Evolutionary conservation across 1,140 invertebrate species (phyloP).

Genomic region (Hyphantria cunea): DNA sequence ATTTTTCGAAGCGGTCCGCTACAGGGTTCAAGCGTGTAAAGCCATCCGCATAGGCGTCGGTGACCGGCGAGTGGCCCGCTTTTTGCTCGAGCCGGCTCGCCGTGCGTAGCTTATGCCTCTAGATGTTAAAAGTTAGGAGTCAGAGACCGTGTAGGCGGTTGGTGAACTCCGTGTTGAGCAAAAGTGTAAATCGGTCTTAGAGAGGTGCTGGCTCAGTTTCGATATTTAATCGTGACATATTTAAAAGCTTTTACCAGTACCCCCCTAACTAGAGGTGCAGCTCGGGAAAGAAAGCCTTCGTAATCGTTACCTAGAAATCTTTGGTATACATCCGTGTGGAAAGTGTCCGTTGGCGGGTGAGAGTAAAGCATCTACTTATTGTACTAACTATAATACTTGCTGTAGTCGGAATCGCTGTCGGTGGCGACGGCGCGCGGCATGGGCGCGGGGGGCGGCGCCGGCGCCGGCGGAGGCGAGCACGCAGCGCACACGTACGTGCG

Average conservation of each 20-base stretch:
- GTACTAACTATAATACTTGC: conserved; percentile 81
- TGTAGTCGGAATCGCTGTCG: conserved; percentile 76
- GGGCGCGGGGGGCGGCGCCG: conserved; percentile 29
- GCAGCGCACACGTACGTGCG: conserved; percentile 44
- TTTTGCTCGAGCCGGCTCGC: background rate
- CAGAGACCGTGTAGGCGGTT: background rate
- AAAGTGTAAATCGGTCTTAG: conserved; percentile 7
- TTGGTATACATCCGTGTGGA: background rate
- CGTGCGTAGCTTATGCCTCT: conserved; percentile 7
- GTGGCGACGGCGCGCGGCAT: conserved; percentile 34
- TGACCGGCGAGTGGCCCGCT: background rate
- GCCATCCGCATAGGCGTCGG: background rate
- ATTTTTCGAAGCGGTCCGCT: conserved; percentile 11
- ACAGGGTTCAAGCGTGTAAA: conserved; percentile 17
- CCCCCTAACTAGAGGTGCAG: background rate
- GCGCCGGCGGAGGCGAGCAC: conserved; percentile 34
- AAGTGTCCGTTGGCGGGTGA: conserved; percentile 44
- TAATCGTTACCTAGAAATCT: conserved; percentile 10
- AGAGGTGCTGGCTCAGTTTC: background rate
- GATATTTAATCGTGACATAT: no score
- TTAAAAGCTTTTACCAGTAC: no score
- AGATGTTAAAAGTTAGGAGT: background rate
- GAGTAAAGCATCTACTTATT: conserved; percentile 67
- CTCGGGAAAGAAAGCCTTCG: conserved; percentile 19
- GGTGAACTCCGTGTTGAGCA: background rate